Conservation (phyloP, 2,797 vertebrate species). For the Vireo griseus region DNA sequence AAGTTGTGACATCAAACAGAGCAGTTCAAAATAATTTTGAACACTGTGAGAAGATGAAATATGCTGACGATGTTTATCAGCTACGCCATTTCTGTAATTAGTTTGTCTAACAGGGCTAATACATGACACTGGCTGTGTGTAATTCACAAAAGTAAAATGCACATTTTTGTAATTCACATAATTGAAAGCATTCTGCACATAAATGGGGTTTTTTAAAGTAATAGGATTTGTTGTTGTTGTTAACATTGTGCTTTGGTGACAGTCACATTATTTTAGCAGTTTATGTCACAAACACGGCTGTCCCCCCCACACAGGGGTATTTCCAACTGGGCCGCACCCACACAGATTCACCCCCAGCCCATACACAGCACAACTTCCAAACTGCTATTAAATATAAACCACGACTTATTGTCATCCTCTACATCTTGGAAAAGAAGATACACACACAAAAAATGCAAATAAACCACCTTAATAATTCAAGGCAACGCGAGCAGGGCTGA, state of each 20-base stretch:
- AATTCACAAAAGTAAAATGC: background rate
- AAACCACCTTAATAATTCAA: background rate
- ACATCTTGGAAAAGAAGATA: background rate
- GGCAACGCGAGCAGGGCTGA: background rate
- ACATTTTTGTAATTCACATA: background rate
- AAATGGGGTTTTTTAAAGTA: accelerated
- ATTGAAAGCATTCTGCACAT: background rate
- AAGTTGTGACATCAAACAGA: background rate
- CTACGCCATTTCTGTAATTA: background rate
- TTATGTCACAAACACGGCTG: background rate
- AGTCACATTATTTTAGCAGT: background rate
- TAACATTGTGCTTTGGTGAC: background rate
- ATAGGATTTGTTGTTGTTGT: background rate
- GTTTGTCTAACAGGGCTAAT: background rate
- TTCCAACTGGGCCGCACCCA: background rate
- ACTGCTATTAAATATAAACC: background rate
- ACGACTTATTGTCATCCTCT: background rate
- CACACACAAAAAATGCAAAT: background rate
- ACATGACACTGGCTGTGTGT: accelerated
- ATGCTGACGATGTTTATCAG: background rate
- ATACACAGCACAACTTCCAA: background rate
- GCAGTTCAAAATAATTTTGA: background rate
- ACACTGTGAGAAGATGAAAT: background rate
- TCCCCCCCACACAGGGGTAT: accelerated
- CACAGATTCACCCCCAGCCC: background rate